Conservation (phyloP, 2,113 vertebrate genomes). For the Dicerorhinus sumatrensis region DNA sequence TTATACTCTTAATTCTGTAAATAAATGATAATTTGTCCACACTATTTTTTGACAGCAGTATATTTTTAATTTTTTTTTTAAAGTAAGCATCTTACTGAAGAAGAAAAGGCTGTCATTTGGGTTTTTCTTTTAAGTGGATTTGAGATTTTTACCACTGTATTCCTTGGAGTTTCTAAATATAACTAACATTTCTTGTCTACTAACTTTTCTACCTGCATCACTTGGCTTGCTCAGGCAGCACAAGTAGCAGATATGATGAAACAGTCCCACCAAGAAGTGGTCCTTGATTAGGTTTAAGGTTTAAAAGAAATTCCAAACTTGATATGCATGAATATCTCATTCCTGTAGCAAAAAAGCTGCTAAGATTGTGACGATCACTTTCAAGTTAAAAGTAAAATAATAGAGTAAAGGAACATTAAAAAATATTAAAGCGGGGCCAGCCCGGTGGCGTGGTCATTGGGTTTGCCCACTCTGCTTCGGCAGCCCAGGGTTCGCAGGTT, state of each 20-base stretch:
- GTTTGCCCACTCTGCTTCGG: no score
- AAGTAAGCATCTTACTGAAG: neutral
- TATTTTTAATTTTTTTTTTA: slow-evolving; percentile 50
- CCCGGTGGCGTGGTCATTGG: no score
- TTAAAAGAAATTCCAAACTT: slow-evolving; percentile 20
- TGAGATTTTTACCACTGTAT: neutral
- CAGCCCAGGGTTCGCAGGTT: no score
- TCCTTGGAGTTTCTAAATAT: slow-evolving; percentile 4
- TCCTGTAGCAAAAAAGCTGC: slow-evolving; percentile 32
- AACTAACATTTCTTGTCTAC: neutral
- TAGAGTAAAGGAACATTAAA: neutral
- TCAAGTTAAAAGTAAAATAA: slow-evolving; percentile 32
- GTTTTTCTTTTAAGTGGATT: slow-evolving; percentile 43
- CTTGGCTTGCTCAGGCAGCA: neutral
- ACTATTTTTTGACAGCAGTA: neutral
- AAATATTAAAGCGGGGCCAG: no score
- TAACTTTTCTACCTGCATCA: neutral
- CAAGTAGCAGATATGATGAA: neutral
- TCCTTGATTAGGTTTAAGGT: neutral
- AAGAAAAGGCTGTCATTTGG: neutral
- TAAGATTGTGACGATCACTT: neutral
- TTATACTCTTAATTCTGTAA: slow-evolving; percentile 36
- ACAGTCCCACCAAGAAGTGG: neutral
- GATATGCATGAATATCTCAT: neutral
- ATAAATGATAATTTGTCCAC: neutral